Evolutionary conservation across 1,140 invertebrate species (phyloP).

Genomic region (Sminthurides bifidus): DNA sequence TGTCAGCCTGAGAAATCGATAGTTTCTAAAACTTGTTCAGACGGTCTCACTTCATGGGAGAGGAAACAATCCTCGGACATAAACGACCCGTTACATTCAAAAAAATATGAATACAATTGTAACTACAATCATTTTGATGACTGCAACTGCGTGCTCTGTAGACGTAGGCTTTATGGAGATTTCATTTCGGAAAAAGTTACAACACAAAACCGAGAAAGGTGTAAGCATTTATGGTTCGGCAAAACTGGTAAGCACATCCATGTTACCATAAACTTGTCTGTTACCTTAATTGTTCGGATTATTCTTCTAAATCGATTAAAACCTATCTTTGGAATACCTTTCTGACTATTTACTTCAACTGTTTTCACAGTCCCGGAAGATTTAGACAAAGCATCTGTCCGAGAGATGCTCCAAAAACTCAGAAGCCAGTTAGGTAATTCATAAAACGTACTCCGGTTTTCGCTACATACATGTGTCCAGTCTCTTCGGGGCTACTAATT

Average conservation of each 20-base stretch:
- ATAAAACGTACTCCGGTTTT: too few relatives aligned
- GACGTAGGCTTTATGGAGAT: neutral
- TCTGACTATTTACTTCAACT: neutral
- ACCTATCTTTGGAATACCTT: neutral
- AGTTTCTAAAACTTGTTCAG: too few relatives aligned
- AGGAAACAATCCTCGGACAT: too few relatives aligned
- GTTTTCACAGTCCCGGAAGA: neutral
- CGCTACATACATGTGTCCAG: neutral
- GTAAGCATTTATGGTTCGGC: conserved; percentile 4
- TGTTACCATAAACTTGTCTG: neutral
- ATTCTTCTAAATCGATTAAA: neutral
- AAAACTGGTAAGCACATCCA: neutral
- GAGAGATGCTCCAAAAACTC: neutral
- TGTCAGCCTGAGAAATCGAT: too few relatives aligned
- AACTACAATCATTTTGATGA: conserved; percentile 1
- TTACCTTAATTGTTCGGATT: neutral
- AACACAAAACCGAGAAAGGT: neutral
- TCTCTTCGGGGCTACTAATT: too few relatives aligned
- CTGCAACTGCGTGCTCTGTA: neutral
- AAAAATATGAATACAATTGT: neutral
- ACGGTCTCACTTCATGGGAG: too few relatives aligned
- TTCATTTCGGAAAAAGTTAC: neutral
- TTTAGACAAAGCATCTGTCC: neutral
- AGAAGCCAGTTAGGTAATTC: too few relatives aligned
- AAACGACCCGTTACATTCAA: too few relatives aligned